Evolutionary conservation across 2,888 invertebrate genomes (phyloP).

Genomic region (Cantharis nigra): DNA sequence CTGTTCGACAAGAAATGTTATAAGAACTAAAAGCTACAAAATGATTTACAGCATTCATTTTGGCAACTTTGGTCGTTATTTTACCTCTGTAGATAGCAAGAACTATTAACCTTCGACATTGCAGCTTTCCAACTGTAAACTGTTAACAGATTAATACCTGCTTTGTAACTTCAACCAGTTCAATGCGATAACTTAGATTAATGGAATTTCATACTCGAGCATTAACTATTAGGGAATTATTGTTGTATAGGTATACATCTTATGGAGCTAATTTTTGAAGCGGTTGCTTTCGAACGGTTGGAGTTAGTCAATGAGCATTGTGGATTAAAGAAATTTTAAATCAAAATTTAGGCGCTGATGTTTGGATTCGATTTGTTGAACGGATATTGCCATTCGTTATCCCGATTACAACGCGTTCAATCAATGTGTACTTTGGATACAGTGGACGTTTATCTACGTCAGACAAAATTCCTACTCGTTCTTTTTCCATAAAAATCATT

Average conservation of each 20-base stretch:
- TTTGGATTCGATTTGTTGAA: conserved; percentile 49
- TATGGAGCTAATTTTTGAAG: background rate
- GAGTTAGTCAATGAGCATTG: background rate
- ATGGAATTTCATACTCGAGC: background rate
- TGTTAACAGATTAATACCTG: conserved; percentile 46
- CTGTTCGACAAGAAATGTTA: conserved; percentile 14
- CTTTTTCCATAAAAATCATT: conserved; percentile 1
- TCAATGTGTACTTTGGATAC: conserved; percentile 37
- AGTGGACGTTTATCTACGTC: conserved; percentile 28
- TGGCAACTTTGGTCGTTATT: conserved; percentile 45
- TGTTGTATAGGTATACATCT: background rate
- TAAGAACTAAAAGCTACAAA: conserved; percentile 17
- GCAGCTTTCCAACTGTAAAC: conserved; percentile 34
- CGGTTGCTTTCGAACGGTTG: background rate
- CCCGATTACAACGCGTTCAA: conserved; percentile 48
- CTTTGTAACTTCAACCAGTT: conserved; percentile 31
- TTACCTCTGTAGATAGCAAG: conserved; percentile 33
- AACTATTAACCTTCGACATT: conserved; percentile 40
- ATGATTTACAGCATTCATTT: conserved; percentile 37
- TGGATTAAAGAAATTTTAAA: background rate
- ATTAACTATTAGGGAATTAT: background rate
- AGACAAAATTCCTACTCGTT: conserved; percentile 12
- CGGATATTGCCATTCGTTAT: conserved; percentile 52
- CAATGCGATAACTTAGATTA: conserved; percentile 7
- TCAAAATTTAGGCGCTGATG: conserved; percentile 21